Base-by-base conservation (phyloP, 2,888 invertebrate genomes). In the Drosophila siamana region DNA sequence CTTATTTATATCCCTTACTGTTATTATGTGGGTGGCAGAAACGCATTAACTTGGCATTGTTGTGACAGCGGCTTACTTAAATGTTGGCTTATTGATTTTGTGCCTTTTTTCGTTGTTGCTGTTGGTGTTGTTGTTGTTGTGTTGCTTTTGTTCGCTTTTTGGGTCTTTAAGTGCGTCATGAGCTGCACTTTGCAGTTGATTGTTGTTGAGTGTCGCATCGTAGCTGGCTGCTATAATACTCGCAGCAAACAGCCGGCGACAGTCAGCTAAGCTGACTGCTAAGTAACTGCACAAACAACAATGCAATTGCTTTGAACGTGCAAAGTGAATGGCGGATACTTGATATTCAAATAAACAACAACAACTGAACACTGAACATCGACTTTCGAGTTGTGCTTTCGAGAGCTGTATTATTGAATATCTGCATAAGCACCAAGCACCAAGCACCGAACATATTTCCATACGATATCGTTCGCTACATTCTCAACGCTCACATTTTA, bases 1-100 rank as follows among this genome's bases (percentile, higher is more conserved):
- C 79, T 74, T 82, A 83, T 81, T 86, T 86, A 80, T 83, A 77
- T 79, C 86, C 70, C 79, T 74, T 76, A 82, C 64, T 80, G 74
- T 66, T 69, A 41, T 52, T 67, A 67, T 24, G 56, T 57, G 40
- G 52, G 50, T 62, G 61, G 38, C 41, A 48, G 52, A 57, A 68
- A 69, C 60, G 73, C 75, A 77, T 77, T 74, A 74, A 69, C 65
- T 44, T 56, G 46, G 65, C 61, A 74, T 81, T 81, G 81, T 82
- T 71, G 70, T 76, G 60, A 67, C 72, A 86, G 72, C 57, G 74
- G 74, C 72, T 80, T 69, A 78, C 79, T 76, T 71, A 65, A 82
- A 74, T 70, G 80, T 66, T 86, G 78, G 75, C 84, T 75, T 82
- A 82, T 82, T 80, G 82, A 82, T 86, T 86, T 72, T 59, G 28